Conservation (phyloP, 2,888 invertebrate species). For the Caenorhabditis sp. region DNA sequence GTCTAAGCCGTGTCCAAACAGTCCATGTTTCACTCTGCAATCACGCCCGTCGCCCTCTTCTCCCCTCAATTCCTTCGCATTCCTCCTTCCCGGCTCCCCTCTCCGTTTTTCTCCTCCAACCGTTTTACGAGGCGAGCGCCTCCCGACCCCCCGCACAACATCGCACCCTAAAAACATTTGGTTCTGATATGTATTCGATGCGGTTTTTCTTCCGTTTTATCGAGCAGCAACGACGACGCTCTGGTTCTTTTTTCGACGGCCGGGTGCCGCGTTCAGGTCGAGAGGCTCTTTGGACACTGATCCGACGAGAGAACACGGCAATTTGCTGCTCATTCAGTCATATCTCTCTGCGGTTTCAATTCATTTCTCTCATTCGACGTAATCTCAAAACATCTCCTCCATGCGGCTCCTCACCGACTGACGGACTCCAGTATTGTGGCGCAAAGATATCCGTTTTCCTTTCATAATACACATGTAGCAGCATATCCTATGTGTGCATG, state of each 20-base stretch:
- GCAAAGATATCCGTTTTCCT: constrained; percentile 17
- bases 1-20: constrained; percentile 52
- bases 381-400: constrained; percentile 15
- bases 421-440: too few species aligned
- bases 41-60: constrained; percentile 7
- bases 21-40: constrained; percentile 48
- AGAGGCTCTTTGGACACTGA: not conserved
- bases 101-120: too few species aligned
- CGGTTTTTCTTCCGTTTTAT: constrained; percentile 10
- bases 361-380: constrained; percentile 5
- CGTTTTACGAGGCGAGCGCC: constrained; percentile 37
- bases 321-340: constrained; percentile 25
- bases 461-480: constrained; percentile 31
- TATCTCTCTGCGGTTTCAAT: not conserved
- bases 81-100: too few species aligned
- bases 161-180: constrained; percentile 45
- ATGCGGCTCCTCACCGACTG: not conserved
- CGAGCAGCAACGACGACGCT: constrained; percentile 7
- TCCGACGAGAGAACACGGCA: constrained; percentile 21
- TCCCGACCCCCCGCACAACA: not conserved
- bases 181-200: constrained; percentile 42
- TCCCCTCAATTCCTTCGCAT: not conserved
- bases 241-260: constrained; percentile 8
- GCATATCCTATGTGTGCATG: constrained; percentile 10
- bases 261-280: too few species aligned